Evolutionary conservation across 2,888 invertebrate genomes (phyloP), one percentile per base, ranked within the genome.

Genomic region (Apotomis betuletana): DNA sequence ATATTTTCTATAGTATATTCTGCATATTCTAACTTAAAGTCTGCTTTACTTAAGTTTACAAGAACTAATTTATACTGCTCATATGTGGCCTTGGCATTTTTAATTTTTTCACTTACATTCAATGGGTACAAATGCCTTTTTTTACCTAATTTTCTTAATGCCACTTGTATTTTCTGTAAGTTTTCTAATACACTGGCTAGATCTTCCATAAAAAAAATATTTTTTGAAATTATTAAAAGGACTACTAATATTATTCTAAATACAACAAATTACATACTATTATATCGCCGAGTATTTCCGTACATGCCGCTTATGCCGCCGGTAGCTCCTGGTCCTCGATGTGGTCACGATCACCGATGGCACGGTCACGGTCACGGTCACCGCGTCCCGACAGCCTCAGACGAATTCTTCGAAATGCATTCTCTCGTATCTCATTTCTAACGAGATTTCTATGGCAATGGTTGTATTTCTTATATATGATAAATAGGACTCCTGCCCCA

Each of bases 1-100:
- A 58, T 38, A 58, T 58, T 58, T n/a, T 58, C 58, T 58, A n/a
- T 6, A 10, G 41, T 58, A 58, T 58, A 58, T 58, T 38, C 58
- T 38, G 58, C 58, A 41, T 41, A 58, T 10, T 58, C 58, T 58
- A n/a, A 2, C 12, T 38, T 12, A n/a, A 58, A 58, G 27, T 58
- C 58, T n/a, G 9, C 12, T 36, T 58, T 58, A 58, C 36, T n/a
- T 58, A 58, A 58, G n/a, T 38, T 58, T 38, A 41, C 58, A 58
- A 41, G 58, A 6, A 58, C 12, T n/a, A 41, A 36, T n/a, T n/a
- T n/a, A n/a, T n/a, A n/a, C n/a, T n/a, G n/a, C n/a, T n/a, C n/a
- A n/a, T n/a, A n/a, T n/a, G 36, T 10, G 10, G 8, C 10, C 12
- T 12, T 58, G 41, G 38, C 58, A 5, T 41, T n/a, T 41, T 58